Base-by-base conservation (phyloP, 2,113 vertebrate species). In the Oceanites oceanicus region DNA sequence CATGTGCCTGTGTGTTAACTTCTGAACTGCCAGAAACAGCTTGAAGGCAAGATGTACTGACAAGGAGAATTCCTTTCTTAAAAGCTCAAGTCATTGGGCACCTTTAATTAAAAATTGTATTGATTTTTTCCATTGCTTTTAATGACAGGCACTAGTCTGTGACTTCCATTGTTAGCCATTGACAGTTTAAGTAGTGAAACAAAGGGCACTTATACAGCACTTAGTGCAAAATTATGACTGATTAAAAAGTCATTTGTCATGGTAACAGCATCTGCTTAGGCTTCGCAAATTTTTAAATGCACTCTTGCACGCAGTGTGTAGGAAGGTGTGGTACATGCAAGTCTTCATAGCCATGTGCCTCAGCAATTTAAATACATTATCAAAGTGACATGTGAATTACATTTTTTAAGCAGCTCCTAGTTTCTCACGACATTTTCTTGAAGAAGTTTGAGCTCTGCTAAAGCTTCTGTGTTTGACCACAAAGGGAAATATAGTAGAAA, bases 241-340 rank as follows among this genome's bases (percentile, higher is more conserved):
- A 98, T 98, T 98, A 98, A 98, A 98, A 98, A 97, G 96, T 97
- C 89, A 97, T 98, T 98, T 98, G 98, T 98, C 98, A 97, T 97
- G 94, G 92, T 97, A 97, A 97, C 89, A 94, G 88, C 94, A 97
- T 96, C 97, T 97, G 97, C 95, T 95, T 88, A 95, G 88, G 87
- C 81, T 95, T 93, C 1, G 2, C 45, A 55, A 84, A 92, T 65
- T 96, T 97, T 94, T 96, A 59, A 96, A 96, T 68, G 68, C 88
- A 55, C 13, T 73, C 59, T 80, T 93, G 72, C 91, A 86, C 3
- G 0, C 15, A 7, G 22, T 25, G 53, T 94, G 49, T 66, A 68
- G 67, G 59, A 89, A 95, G 56, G 58, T 95, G 84, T 89, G 76
- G 42, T 75, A 80, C 65, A 47, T 36, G 38, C 44, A 79, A 70